These are phyloP conservation scores for Colletes latitarsis DNA, from an alignment of 1,140 invertebrate genomes.

Conservation along the genomic window DNA sequence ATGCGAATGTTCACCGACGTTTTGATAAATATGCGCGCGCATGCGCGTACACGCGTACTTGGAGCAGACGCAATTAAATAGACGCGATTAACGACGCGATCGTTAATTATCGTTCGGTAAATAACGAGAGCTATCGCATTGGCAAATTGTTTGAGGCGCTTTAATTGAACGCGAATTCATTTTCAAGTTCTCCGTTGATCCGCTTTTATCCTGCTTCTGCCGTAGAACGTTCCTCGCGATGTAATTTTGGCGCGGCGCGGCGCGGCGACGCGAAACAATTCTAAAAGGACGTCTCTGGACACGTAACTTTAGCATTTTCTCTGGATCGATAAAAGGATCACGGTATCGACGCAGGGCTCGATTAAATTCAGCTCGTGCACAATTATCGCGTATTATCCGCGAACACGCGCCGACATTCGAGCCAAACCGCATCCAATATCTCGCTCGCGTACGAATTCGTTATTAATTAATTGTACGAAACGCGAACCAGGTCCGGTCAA, in stretches of 20 bases:
- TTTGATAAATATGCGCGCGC: constrained; percentile 52
- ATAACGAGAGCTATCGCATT: constrained; percentile 54
- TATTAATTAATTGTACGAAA: constrained; percentile 55
- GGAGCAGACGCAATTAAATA: constrained; percentile 49
- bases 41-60: background rate
- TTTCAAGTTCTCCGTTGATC: constrained; percentile 41
- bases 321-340: background rate
- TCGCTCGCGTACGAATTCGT: background rate
- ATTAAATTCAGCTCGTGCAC: constrained; percentile 16
- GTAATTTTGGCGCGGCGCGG: constrained; percentile 14
- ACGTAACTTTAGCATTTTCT: background rate
- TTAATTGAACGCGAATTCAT: constrained; percentile 57
- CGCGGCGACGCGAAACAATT: background rate
- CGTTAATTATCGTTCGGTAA: constrained; percentile 62
- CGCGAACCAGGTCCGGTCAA: constrained; percentile 45
- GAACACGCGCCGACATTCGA: background rate
- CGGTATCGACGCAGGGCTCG: background rate
- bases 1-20: constrained; percentile 47
- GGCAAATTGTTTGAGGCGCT: constrained; percentile 53
- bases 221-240: constrained; percentile 12
- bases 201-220: constrained; percentile 24
- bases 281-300: too few species aligned
- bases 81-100: constrained; percentile 56
- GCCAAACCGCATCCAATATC: background rate
- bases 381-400: constrained; percentile 7